These are phyloP conservation scores for Sebastes flavidus DNA, from an alignment of 2,797 vertebrate genomes.

Conservation along the genomic window DNA sequence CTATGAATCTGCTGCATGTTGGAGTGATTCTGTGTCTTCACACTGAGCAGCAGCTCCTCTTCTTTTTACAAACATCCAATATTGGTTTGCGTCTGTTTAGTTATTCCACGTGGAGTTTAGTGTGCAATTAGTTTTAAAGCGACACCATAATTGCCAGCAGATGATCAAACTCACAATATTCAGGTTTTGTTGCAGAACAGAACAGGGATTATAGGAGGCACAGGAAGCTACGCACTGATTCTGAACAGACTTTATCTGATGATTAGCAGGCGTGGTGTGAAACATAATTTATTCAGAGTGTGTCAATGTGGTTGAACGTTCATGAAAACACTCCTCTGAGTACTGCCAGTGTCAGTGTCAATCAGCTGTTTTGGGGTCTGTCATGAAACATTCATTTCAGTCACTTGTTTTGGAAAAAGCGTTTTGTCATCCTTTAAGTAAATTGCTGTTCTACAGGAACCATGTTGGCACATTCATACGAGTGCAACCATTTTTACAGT, in stretches of 20 bases:
- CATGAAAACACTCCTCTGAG: neutral
- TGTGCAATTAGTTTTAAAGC: constrained; percentile 31
- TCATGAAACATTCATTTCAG: constrained; percentile 1
- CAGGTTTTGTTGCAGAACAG: constrained; percentile 6
- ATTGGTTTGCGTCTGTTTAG: constrained; percentile 18
- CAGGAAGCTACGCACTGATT: too few relatives aligned
- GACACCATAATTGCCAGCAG: constrained; percentile 30
- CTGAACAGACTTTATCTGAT: constrained; percentile 6
- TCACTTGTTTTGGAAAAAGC: neutral
- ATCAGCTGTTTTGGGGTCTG: constrained; percentile 9
- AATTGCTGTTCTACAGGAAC: neutral
- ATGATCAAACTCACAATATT: constrained; percentile 27
- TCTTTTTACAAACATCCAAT: constrained; percentile 8
- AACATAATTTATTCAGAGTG: constrained; percentile 36
- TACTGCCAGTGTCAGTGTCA: neutral
- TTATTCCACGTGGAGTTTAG: constrained; percentile 25
- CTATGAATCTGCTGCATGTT: neutral
- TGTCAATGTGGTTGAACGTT: neutral
- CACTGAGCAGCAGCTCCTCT: constrained; percentile 13
- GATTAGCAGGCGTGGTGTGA: constrained; percentile 8
- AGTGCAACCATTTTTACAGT: neutral
- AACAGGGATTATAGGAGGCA: constrained; percentile 1
- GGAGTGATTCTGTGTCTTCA: neutral
- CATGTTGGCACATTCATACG: neutral
- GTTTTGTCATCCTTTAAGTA: neutral